Conservation (phyloP, 2,113 vertebrate genomes). For the Brachyistius frenatus region DNA sequence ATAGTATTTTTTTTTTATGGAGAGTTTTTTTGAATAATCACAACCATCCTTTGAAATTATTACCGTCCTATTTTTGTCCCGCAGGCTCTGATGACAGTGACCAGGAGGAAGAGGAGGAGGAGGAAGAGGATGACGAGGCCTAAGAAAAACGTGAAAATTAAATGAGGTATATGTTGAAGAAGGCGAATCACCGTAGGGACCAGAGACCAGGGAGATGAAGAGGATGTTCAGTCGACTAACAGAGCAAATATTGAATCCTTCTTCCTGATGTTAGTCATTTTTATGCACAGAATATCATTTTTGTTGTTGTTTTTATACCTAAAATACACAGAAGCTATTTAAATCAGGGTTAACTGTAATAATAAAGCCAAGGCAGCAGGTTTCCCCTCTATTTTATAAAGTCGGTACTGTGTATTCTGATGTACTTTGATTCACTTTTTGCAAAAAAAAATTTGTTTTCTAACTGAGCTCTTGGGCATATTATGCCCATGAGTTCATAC, state of each 20-base stretch:
- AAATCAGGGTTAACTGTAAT: conserved; percentile 74
- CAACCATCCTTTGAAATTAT: neutral
- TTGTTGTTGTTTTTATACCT: conserved; percentile 61
- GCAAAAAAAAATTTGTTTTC: conserved; percentile 43
- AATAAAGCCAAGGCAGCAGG: conserved; percentile 66
- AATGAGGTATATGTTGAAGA: conserved; percentile 63
- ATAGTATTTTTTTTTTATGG: neutral
- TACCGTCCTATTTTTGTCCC: neutral
- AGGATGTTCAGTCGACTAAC: conserved; percentile 65
- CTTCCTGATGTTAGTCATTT: conserved; percentile 59
- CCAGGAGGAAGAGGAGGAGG: conserved; percentile 70
- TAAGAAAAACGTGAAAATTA: conserved; percentile 45
- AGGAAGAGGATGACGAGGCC: conserved; percentile 67
- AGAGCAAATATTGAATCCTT: conserved; percentile 55
- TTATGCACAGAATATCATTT: conserved; percentile 78
- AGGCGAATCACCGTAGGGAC: conserved; percentile 59
- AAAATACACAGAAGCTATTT: conserved; percentile 58
- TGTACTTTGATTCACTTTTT: conserved; percentile 50
- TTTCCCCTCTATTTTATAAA: conserved; percentile 62
- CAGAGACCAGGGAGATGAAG: conserved; percentile 64
- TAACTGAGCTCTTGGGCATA: conserved; percentile 24
- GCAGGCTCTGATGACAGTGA: conserved; percentile 83
- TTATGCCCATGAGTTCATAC: conserved; percentile 15
- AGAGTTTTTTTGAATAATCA: no score
- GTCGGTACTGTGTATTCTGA: conserved; percentile 50